Base-by-base conservation (phyloP, 2,113 vertebrate species). In the Grallaria varia region DNA sequence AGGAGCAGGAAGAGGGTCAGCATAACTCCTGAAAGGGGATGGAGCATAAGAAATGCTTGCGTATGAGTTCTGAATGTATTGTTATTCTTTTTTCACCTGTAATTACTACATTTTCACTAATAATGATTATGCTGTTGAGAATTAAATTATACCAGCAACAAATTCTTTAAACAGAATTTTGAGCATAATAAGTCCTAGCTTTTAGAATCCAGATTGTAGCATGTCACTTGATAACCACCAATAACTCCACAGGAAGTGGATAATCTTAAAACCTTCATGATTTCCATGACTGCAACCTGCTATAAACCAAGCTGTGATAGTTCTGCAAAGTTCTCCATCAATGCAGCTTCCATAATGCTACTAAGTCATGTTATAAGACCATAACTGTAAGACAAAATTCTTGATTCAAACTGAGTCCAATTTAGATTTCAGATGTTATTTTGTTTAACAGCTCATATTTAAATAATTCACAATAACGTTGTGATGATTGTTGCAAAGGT, bases 341-440 rank as follows among this genome's bases (percentile, higher is more conserved):
- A 14, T 3, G 5, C 40, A 56, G 14, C 62, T 94, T 79, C 75
- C 59, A 52, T 63, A n/a, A 49, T 37, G 69, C 42, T 68, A 42
- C 19, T 62, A 72, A 18, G n/a, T n/a, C n/a, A 40, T 69, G 28
- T 84, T 75, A 30, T 59, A 81, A 89, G 50, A 78, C 37, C 67
- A n/a, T 9, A 20, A 58, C 82, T 47, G 31, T 87, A 49, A 39
- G 69, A 69, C 58, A 86, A 52, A n/a, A 45, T 92, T 95, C 84
- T 78, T 86, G 52, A 85, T 75, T 94, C 60, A 33, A 33, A 89
- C 60, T 89, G 66, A 86, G 78, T 59, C 37, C 52, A 79, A 50
- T 87, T 90, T 80, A 94, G 37, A 49, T 68, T 42, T 97, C 40
- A 87, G 72, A 72, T 91, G 39, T 12, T 87, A 20, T 82, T 93